These are phyloP conservation scores for Neria commutata DNA, from an alignment of 2,888 invertebrate genomes.

Conservation along the genomic window DNA sequence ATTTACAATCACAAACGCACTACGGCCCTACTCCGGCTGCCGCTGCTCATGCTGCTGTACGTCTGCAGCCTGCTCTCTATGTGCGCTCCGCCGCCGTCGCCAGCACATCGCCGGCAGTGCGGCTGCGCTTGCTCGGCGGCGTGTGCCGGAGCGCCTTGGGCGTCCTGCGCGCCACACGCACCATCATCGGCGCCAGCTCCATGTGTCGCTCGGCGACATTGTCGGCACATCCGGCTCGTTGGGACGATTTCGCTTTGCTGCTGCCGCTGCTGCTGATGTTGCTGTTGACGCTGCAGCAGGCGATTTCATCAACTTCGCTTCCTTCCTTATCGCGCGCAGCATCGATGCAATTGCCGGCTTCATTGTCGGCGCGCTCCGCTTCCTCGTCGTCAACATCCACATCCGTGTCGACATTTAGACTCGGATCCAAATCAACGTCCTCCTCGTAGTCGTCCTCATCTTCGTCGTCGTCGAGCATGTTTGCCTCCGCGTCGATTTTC, in stretches of 20 bases:
- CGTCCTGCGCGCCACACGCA: conserved; percentile 8
- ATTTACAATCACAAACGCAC: conserved; percentile 23
- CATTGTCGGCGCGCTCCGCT: neutral
- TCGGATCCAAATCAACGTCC: conserved; percentile 42
- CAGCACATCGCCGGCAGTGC: no score
- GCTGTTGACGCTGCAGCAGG: neutral
- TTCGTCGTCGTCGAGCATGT: conserved; percentile 37
- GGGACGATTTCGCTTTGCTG: neutral
- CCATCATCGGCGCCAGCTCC: neutral
- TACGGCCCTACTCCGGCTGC: neutral
- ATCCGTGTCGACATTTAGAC: conserved; percentile 34
- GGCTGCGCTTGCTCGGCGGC: no score
- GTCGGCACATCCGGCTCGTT: neutral
- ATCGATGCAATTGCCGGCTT: neutral
- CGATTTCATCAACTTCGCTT: conserved; percentile 7
- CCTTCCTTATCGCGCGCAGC: neutral
- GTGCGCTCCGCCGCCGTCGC: no score
- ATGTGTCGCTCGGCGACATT: neutral
- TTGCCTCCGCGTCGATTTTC: conserved; percentile 41
- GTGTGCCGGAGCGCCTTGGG: no score
- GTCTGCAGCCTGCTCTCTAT: no score
- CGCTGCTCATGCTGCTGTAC: neutral
- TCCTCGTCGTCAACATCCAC: conserved; percentile 3
- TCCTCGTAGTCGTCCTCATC: conserved; percentile 38
- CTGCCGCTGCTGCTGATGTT: neutral